Evolutionary conservation across 2,888 invertebrate genomes (phyloP).

Genomic region (Panzeria rudis): DNA sequence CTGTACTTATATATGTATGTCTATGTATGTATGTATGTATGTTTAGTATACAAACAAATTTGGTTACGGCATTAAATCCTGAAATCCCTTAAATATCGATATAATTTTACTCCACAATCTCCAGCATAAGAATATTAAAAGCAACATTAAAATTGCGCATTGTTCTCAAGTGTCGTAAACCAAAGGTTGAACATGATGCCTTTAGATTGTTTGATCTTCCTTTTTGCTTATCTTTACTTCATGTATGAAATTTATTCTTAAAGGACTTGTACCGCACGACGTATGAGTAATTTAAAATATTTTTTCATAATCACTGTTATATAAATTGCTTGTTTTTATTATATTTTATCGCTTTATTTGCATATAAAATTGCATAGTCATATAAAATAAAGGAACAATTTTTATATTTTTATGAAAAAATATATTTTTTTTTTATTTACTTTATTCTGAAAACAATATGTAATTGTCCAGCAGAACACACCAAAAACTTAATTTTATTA

Average conservation of each 20-base stretch:
- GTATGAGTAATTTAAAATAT: constrained; percentile 57
- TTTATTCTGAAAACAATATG: too few species aligned
- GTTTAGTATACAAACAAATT: not conserved
- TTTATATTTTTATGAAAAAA: not conserved
- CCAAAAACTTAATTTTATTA: not conserved
- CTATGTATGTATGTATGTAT: not conserved
- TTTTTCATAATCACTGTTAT: constrained; percentile 43
- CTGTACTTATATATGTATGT: not conserved
- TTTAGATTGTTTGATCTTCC: constrained; percentile 13
- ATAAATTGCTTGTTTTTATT: constrained; percentile 22
- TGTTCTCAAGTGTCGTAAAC: constrained; percentile 5
- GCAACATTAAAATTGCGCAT: not conserved
- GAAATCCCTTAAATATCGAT: constrained; percentile 3
- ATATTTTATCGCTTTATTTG: constrained; percentile 21
- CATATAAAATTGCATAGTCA: constrained; percentile 29
- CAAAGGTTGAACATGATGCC: constrained; percentile 1
- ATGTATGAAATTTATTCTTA: not conserved
- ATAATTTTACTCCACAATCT: not conserved
- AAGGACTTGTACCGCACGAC: constrained; percentile 11
- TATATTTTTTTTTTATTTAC: not conserved
- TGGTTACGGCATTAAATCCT: not conserved
- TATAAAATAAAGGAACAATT: not conserved
- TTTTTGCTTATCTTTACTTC: not conserved
- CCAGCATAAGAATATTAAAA: not conserved
- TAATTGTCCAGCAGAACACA: constrained; percentile 1